A percentile compares a stretch with the other conserved stretches of the same genome.
Evolutionary conservation across 1,140 invertebrate species (phyloP).

Genomic region (Megalopta genalis): DNA sequence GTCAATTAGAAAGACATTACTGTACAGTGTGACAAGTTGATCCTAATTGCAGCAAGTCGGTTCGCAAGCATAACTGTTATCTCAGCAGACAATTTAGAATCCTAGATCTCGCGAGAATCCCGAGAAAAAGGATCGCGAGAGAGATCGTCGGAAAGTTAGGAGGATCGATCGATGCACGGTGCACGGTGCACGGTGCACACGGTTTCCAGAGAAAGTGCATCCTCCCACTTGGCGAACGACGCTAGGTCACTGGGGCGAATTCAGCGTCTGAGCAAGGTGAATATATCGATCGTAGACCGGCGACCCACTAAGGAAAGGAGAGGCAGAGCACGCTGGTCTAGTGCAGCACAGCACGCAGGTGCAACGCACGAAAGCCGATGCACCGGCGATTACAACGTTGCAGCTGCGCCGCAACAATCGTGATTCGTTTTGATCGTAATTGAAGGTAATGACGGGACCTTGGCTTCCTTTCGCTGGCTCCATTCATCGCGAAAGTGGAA

Average conservation of each 20-base stretch:
- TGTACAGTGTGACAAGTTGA: too few species aligned
- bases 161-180: background rate
- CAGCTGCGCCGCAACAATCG: conserved; percentile 22
- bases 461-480: background rate
- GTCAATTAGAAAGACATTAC: too few species aligned
- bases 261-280: conserved; percentile 64
- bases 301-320: conserved; percentile 54
- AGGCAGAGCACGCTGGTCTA: conserved; percentile 25
- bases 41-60: too few species aligned
- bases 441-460: background rate
- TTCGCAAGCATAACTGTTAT: too few species aligned
- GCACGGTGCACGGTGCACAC: background rate
- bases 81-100: too few species aligned
- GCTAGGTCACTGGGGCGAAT: conserved; percentile 49
- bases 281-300: conserved; percentile 62
- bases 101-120: too few species aligned
- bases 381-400: conserved; percentile 16
- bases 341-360: conserved; percentile 54
- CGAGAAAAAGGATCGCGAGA: too few species aligned
- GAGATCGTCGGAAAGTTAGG: background rate
- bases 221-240: conserved; percentile 42
- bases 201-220: conserved; percentile 44
- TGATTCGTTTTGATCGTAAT: conserved; percentile 15
- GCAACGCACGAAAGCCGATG: conserved; percentile 44
- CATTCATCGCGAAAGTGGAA: conserved; percentile 1